Base-by-base conservation (phyloP, 1,140 invertebrate genomes). In the Microplitis demolitor region DNA sequence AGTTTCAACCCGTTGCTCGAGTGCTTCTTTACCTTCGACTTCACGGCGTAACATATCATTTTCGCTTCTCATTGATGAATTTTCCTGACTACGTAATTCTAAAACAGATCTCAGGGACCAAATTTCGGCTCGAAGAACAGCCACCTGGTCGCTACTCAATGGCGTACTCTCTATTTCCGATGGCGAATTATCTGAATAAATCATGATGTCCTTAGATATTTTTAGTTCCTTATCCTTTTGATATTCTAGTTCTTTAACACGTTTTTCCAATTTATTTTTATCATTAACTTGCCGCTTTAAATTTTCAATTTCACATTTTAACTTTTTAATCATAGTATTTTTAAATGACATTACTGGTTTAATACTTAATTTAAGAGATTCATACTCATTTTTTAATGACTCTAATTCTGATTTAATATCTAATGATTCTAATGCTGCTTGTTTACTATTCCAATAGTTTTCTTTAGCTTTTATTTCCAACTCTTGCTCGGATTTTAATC, bases 81-180 rank as follows among this genome's bases (percentile, higher is more conserved):
- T 89, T 84, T 95, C 93, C 0, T 90, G 89, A 83, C 91, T 91
- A 78, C 93, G 92, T 24, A 95, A 80, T 64, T 95, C 94, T 4
- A 95, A 86, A 0, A 95, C 94, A 24, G 91, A 91, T 54, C 93
- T 88, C 61, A 95, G 82, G 0, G 93, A 95, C 67, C 93, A 91
- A 0, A 93, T 92, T 84, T 95, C 91, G 24, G 89, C 89, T 54
- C 88, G 80, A 16, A 92, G 75, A 3, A 88, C 85, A 1, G 85
- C 83, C 2, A 80, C 82, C 9, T 85, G 84, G 61, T 85, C 82
- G 37, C 79, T 75, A 1, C 78, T 78, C 34, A 77, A 76, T 61
- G 75, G 78, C 83, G 76, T 73, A 77, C 86, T 78, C 68, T 71
- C 73, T 66, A 85, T 45, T 16, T 68, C 66, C 37, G 0, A 37